phyloP scores from a whole-genome alignment of 2,797 vertebrate genomes.

The Protosalanx chinensis region DNA sequence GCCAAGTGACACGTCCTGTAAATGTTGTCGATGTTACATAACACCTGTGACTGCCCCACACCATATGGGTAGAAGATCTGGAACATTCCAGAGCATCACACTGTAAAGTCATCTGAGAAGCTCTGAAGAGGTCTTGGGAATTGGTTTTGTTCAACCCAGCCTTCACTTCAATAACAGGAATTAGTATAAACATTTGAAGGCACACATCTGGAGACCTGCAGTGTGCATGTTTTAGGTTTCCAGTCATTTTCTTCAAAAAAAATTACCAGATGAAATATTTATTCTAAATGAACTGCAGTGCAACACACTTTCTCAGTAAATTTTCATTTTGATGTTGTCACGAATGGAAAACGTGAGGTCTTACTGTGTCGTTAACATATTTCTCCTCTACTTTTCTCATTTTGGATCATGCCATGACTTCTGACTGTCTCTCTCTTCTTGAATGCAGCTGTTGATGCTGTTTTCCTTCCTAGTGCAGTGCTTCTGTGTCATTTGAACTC shows the following conservation, averaged over 20 bases:
- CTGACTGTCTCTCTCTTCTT: conserved; percentile 52
- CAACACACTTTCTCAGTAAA: conserved; percentile 17
- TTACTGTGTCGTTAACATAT: conserved; percentile 40
- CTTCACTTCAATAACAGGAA: not conserved
- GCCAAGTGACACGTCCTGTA: conserved; percentile 20
- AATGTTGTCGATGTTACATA: conserved; percentile 36
- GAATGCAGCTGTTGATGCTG: conserved; percentile 52
- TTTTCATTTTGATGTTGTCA: conserved; percentile 52
- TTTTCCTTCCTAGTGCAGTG: conserved; percentile 36
- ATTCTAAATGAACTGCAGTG: not conserved
- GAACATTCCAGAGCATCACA: not conserved
- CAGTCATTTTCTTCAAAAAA: not conserved
- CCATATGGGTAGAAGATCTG: no score
- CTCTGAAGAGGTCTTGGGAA: not conserved
- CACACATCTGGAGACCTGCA: not conserved
- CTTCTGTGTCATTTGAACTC: conserved; percentile 32
- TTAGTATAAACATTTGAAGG: not conserved
- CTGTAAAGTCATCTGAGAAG: not conserved
- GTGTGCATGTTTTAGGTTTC: not conserved
- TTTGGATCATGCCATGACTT: conserved; percentile 59
- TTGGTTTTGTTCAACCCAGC: not conserved
- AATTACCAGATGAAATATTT: not conserved
- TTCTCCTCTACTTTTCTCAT: conserved; percentile 46
- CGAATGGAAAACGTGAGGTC: conserved; percentile 36
- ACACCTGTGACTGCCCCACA: not conserved